phyloP scores from a whole-genome alignment of 2,113 vertebrate genomes.

The Antechinus flavipes region DNA sequence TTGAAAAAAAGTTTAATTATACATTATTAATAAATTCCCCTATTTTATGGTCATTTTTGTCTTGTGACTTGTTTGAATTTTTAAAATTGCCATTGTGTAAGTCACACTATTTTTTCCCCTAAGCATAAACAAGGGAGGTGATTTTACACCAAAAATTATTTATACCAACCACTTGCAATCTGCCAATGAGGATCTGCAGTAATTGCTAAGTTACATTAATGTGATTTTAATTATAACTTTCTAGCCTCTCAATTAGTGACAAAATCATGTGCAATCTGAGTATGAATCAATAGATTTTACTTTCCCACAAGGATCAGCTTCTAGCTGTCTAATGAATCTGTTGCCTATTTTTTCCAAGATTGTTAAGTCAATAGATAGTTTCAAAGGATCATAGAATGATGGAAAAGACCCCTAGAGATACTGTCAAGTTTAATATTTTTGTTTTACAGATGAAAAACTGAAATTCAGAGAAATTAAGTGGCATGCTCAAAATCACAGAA shows the following conservation, averaged over 20 bases:
- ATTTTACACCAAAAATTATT: constrained; percentile 35
- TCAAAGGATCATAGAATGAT: background rate
- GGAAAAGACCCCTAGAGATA: background rate
- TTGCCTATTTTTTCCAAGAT: background rate
- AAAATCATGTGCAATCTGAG: constrained; percentile 31
- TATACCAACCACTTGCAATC: constrained; percentile 36
- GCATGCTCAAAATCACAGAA: background rate
- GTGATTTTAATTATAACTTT: constrained; percentile 58
- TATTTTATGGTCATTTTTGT: background rate
- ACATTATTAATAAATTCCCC: constrained; percentile 23
- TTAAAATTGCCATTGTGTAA: constrained; percentile 16
- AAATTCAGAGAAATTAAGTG: background rate
- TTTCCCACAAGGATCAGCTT: constrained; percentile 28
- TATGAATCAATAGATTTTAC: constrained; percentile 24
- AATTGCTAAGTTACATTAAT: constrained; percentile 55
- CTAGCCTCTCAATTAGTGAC: constrained; percentile 42
- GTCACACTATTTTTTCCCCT: background rate
- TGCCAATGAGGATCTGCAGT: constrained; percentile 1
- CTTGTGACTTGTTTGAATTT: constrained; percentile 25
- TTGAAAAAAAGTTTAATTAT: background rate
- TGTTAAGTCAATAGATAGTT: constrained; percentile 7
- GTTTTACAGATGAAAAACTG: background rate
- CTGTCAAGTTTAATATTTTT: background rate
- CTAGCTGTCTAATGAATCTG: background rate
- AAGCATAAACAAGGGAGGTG: constrained; percentile 47